Base-by-base conservation (phyloP, 2,888 invertebrate genomes). In the Polydrusus pterygomalis region DNA sequence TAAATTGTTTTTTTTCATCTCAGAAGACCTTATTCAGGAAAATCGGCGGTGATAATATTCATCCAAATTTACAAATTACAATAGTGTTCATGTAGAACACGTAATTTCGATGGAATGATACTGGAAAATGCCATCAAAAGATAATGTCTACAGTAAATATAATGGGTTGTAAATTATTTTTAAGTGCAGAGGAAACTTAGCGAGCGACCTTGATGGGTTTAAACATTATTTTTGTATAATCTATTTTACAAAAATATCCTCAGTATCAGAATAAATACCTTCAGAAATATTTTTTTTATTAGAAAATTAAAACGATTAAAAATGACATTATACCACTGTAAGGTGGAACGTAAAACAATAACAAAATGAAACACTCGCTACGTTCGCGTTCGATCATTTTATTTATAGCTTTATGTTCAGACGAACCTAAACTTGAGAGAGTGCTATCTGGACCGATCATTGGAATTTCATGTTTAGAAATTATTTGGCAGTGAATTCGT, bases 401-500 rank as follows among this genome's bases (percentile, higher is more conserved):
- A 70, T 70, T 70, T 70, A 70, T 70, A 70, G 45, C 25, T 43
- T 40, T 6, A 51, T 49, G 47, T 65, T 65, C 65, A 65, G 65
- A 65, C 65, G 49, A 25, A 65, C 65, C 65, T 65, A 65, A 65
- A 51, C 65, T 65, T 34, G 64, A 43, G 47, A 64, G 54, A 34
- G 56, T 47, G 47, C 34, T 47, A 70, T 70, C 62, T 51, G 70
- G 62, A 70, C 63, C 73, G 63, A 67, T 63, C 74, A 63, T 74
- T 70, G 75, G 71, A 75, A 75, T 75, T 71, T 71, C 51, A 18
- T 25, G 65, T 75, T 76, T 77, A 75, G 65, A 79, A 78, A 80
- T 77, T 68, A 68, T 79, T 80, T 80, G 80, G 80, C 80, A 78
- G 34, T 64, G 70, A 69, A 51, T 51, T 34, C 67, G 47, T 71